Percentiles rank a stretch among this genome's conserved stretches.
These are phyloP conservation scores for Axinella damicornis DNA, from an alignment of 37 sponge, comb jelly and placozoan genomes.

Conservation along the genomic window DNA sequence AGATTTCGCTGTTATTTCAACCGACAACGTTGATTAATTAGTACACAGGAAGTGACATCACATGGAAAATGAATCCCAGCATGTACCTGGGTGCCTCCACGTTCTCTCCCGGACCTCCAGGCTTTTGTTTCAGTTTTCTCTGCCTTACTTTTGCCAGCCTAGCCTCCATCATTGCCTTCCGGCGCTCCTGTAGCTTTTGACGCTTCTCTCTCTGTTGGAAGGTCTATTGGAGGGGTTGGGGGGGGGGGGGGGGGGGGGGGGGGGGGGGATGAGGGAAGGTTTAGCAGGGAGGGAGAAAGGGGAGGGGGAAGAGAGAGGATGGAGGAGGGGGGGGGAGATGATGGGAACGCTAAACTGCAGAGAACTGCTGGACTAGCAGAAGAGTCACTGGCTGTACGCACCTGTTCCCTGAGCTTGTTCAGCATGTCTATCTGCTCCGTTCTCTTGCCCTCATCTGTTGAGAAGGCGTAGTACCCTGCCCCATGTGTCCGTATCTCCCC, in stretches of 20 bases:
- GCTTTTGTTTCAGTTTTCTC: slow-evolving; percentile 43
- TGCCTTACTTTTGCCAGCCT: slow-evolving; percentile 75
- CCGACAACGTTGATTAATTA: no score
- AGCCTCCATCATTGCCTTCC: slow-evolving; percentile 70
- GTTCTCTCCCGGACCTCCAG: background rate
- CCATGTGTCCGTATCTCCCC: slow-evolving; percentile 88
- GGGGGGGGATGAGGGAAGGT: no score
- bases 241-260: background rate
- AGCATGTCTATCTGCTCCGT: slow-evolving; percentile 80
- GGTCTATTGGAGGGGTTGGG: slow-evolving; percentile 60
- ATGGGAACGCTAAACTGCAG: no score
- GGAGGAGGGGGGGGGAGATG: no score
- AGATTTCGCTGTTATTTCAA: no score
- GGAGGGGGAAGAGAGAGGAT: background rate
- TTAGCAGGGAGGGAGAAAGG: background rate
- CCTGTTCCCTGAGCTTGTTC: slow-evolving; percentile 80
- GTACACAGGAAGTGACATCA: no score
- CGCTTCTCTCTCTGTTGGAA: slow-evolving; percentile 67
- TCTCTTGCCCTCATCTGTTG: slow-evolving; percentile 78
- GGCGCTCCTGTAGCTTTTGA: slow-evolving; percentile 66
- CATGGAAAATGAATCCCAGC: no score
- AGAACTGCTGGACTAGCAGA: no score
- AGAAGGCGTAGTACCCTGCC: slow-evolving; percentile 90
- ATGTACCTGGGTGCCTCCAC: background rate
- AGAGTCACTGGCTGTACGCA: background rate